phyloP scores from a whole-genome alignment of 1,140 invertebrate species.

The Leptopilina clavipes region DNA sequence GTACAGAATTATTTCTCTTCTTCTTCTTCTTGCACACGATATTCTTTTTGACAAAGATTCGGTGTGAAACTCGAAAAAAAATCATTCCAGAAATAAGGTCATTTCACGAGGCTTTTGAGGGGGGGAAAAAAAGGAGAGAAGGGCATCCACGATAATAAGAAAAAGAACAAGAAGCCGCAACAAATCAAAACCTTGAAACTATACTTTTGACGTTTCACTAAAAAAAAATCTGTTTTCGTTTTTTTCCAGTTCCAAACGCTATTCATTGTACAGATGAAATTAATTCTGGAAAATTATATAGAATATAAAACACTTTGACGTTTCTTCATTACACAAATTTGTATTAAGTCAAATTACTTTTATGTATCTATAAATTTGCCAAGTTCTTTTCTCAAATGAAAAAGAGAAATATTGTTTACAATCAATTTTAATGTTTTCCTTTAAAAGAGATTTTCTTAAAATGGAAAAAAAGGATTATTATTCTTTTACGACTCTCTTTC shows the following conservation, averaged over 20 bases:
- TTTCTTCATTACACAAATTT: too few species aligned
- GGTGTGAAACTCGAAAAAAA: neutral
- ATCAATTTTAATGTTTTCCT: too few species aligned
- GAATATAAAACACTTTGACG: too few species aligned
- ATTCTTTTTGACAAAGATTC: neutral
- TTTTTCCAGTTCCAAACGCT: neutral
- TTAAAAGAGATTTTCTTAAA: too few species aligned
- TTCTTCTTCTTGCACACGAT: conserved; percentile 4
- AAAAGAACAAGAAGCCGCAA: conserved; percentile 16
- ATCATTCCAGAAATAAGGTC: conserved; percentile 11
- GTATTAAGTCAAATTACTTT: too few species aligned
- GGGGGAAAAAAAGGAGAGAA: neutral
- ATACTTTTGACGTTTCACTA: conserved; percentile 1
- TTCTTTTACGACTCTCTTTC: neutral
- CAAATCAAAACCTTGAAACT: conserved; percentile 24
- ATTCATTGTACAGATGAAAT: neutral
- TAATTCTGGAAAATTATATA: too few species aligned
- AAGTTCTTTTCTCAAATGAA: too few species aligned
- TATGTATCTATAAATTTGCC: too few species aligned
- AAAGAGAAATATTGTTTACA: too few species aligned
- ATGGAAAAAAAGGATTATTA: neutral
- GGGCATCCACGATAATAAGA: neutral
- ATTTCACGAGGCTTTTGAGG: neutral
- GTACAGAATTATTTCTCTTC: conserved; percentile 15
- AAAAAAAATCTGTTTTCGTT: neutral